phyloP scores from a whole-genome alignment of 2,888 invertebrate species.

The Oasisia sp. region DNA sequence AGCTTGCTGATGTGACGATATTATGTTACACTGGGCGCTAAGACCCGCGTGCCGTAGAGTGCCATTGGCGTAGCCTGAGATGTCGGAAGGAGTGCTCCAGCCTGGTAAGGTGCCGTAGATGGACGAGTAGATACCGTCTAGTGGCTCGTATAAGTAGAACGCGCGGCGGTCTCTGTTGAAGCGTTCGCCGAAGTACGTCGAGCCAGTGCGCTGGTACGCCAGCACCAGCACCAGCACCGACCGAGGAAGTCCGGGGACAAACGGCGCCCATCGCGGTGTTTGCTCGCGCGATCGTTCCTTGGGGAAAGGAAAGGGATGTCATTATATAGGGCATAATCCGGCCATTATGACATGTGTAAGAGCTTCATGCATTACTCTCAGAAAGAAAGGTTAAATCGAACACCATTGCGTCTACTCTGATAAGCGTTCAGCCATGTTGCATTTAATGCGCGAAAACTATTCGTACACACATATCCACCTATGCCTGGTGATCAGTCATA shows the following conservation, averaged over 20 bases:
- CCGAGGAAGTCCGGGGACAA: slow-evolving; percentile 21
- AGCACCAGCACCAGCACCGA: slow-evolving; percentile 34
- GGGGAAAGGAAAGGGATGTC: too few relatives aligned
- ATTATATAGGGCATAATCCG: too few relatives aligned
- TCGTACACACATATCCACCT: too few relatives aligned
- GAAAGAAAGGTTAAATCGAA: too few relatives aligned
- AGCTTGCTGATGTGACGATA: too few relatives aligned
- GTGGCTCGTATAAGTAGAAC: slow-evolving; percentile 38
- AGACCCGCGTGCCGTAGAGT: slow-evolving; percentile 31
- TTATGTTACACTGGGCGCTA: too few relatives aligned
- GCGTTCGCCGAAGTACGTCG: slow-evolving; percentile 35
- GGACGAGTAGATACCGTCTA: slow-evolving; percentile 36
- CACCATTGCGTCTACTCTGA: too few relatives aligned
- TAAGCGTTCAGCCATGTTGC: too few relatives aligned
- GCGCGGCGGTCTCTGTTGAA: slow-evolving; percentile 33
- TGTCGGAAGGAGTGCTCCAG: slow-evolving; percentile 37
- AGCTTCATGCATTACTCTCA: too few relatives aligned
- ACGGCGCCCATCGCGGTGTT: neutral
- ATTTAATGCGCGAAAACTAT: too few relatives aligned
- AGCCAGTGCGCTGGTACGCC: slow-evolving; percentile 37
- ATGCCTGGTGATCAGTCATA: too few relatives aligned
- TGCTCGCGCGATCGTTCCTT: neutral
- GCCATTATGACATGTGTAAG: too few relatives aligned
- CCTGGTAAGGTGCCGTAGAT: slow-evolving; percentile 36
- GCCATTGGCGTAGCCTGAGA: slow-evolving; percentile 28